Percentiles rank a stretch among this genome's conserved stretches.
These are phyloP conservation scores for Agrotis puta DNA, from an alignment of 2,888 invertebrate genomes.

Conservation along the genomic window DNA sequence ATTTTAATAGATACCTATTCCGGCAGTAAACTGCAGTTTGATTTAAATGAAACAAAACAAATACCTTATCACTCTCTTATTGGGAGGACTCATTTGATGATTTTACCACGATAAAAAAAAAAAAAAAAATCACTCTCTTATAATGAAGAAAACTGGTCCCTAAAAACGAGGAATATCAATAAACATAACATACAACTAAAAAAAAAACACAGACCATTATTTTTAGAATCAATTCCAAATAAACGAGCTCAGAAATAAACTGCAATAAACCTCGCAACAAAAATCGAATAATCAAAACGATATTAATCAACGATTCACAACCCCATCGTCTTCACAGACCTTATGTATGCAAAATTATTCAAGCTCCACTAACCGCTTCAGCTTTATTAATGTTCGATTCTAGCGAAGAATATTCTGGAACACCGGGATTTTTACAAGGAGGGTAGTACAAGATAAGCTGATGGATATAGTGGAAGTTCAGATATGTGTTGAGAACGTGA, in stretches of 20 bases:
- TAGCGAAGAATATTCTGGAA: conserved; percentile 53
- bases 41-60: too few species aligned
- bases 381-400: conserved; percentile 68
- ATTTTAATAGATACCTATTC: too few species aligned
- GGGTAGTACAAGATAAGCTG: conserved; percentile 56
- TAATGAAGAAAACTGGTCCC: too few species aligned
- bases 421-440: conserved; percentile 44
- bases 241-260: conserved; percentile 24
- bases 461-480: conserved; percentile 53
- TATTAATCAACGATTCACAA: conserved; percentile 37
- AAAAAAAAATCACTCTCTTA: too few species aligned
- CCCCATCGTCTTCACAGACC: conserved; percentile 7
- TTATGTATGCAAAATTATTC: conserved; percentile 68
- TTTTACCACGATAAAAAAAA: too few species aligned
- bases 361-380: conserved; percentile 52
- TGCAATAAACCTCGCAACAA: background rate
- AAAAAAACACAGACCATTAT: background rate
- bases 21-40: too few species aligned
- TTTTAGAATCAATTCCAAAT: background rate
- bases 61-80: too few species aligned
- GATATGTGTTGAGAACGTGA: conserved; percentile 62
- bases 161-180: too few species aligned
- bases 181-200: background rate
- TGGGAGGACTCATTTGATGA: too few species aligned
- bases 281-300: conserved; percentile 31